Evolutionary conservation across 2,113 vertebrate genomes (phyloP).

Genomic region (Peromyscus californicus): DNA sequence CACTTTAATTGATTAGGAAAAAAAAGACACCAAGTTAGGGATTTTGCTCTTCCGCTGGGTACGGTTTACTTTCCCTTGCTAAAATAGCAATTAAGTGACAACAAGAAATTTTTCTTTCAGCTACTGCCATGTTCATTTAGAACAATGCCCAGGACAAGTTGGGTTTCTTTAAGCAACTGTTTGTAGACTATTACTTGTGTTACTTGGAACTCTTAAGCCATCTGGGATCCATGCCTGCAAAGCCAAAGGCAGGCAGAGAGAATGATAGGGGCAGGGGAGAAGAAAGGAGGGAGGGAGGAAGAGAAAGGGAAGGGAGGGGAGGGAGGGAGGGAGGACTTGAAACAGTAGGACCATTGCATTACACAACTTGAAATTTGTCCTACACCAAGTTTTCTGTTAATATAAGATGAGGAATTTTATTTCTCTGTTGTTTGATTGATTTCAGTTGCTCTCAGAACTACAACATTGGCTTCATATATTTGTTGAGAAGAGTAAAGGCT

Average conservation of each 20-base stretch:
- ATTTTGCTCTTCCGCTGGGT: background rate
- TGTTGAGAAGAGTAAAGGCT: background rate
- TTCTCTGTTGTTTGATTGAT: background rate
- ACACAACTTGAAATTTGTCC: background rate
- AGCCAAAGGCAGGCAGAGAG: background rate
- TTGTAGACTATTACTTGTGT: background rate
- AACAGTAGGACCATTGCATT: background rate
- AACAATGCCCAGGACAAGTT: background rate
- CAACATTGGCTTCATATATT: background rate
- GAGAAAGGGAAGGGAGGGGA: accelerated
- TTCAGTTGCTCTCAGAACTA: background rate
- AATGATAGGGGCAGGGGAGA: background rate
- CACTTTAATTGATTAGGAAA: background rate
- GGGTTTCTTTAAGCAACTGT: background rate
- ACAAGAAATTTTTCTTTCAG: background rate
- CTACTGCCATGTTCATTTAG: background rate
- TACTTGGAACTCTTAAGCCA: background rate
- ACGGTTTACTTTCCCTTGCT: background rate
- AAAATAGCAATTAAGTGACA: background rate
- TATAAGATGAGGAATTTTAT: background rate
- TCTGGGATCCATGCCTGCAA: background rate
- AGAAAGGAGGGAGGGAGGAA: accelerated
- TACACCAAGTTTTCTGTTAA: background rate
- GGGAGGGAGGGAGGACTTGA: accelerated
- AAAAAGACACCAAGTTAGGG: background rate